These are phyloP conservation scores for Eupleurogrammus muticus DNA, from an alignment of 2,797 vertebrate genomes.

Conservation along the genomic window DNA sequence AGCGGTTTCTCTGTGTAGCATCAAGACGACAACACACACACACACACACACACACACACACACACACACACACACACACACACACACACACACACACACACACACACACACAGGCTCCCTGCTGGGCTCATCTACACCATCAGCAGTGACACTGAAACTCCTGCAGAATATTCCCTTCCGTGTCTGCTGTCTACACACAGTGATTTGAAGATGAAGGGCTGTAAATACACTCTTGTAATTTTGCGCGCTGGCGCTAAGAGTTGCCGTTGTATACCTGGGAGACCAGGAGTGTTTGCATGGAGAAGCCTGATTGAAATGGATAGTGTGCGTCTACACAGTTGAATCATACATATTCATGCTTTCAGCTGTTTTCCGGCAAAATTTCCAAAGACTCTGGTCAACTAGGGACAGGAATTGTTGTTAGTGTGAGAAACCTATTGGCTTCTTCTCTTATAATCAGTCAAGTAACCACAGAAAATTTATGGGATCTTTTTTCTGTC, in stretches of 20 bases:
- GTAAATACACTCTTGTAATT: neutral
- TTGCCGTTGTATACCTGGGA: neutral
- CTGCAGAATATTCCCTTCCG: conserved; percentile 1
- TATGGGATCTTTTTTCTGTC: neutral
- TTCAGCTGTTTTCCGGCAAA: conserved; percentile 14
- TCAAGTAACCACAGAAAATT: neutral
- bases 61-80: conserved; percentile 4
- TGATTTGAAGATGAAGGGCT: neutral
- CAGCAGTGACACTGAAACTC: conserved; percentile 8
- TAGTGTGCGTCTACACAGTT: neutral
- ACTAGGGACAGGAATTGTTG: neutral
- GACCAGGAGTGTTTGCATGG: neutral
- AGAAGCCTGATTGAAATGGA: conserved; percentile 1
- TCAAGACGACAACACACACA: neutral
- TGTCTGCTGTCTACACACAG: neutral
- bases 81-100: neutral
- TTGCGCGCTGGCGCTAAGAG: neutral
- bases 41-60: conserved; percentile 9
- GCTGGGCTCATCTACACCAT: conserved; percentile 26
- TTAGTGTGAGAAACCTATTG: neutral
- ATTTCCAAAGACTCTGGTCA: neutral
- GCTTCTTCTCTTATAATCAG: neutral
- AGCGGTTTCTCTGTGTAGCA: neutral
- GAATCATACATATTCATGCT: neutral
- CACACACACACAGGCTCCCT: conserved; percentile 2